A percentile compares a stretch with the other conserved stretches of the same genome.
Conservation (phyloP, 2,888 invertebrate species). For the Agonopterix heracliana region DNA sequence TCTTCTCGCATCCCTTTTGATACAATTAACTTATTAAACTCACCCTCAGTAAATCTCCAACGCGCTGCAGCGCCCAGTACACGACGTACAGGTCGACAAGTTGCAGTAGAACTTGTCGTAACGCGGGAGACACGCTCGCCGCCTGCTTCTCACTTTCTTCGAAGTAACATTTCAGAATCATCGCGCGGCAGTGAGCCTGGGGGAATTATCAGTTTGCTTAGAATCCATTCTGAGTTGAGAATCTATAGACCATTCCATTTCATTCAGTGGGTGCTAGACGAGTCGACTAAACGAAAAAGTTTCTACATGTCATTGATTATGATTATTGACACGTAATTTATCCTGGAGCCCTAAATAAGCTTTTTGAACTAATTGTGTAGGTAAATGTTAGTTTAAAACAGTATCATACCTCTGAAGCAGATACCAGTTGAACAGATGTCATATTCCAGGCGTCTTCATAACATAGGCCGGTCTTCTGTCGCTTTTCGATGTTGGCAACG, state of each 20-base stretch:
- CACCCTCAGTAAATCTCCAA: slow-evolving; percentile 75
- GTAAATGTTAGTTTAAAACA: too few relatives aligned
- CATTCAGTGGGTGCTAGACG: too few relatives aligned
- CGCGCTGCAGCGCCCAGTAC: slow-evolving; percentile 82
- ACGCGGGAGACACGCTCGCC: slow-evolving; percentile 72
- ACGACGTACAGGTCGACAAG: slow-evolving; percentile 87
- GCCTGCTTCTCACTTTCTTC: slow-evolving; percentile 70
- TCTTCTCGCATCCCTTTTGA: too few relatives aligned
- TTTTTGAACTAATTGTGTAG: too few relatives aligned
- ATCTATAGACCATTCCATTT: too few relatives aligned
- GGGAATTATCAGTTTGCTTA: neutral
- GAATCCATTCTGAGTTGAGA: too few relatives aligned
- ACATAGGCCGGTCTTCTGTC: slow-evolving; percentile 78
- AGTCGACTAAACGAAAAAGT: too few relatives aligned
- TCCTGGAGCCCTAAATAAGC: too few relatives aligned
- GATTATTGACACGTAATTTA: too few relatives aligned
- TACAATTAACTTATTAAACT: neutral
- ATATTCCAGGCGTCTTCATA: slow-evolving; percentile 92
- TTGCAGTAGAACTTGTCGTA: slow-evolving; percentile 79
- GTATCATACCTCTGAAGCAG: slow-evolving; percentile 84
- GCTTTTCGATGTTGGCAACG: slow-evolving; percentile 81
- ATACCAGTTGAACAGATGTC: slow-evolving; percentile 87
- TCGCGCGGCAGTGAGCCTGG: slow-evolving; percentile 89
- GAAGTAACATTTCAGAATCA: slow-evolving; percentile 83
- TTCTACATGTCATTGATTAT: too few relatives aligned